These are phyloP conservation scores for Drosophila nigricruria DNA, from an alignment of 2,888 invertebrate genomes.

Conservation along the genomic window DNA sequence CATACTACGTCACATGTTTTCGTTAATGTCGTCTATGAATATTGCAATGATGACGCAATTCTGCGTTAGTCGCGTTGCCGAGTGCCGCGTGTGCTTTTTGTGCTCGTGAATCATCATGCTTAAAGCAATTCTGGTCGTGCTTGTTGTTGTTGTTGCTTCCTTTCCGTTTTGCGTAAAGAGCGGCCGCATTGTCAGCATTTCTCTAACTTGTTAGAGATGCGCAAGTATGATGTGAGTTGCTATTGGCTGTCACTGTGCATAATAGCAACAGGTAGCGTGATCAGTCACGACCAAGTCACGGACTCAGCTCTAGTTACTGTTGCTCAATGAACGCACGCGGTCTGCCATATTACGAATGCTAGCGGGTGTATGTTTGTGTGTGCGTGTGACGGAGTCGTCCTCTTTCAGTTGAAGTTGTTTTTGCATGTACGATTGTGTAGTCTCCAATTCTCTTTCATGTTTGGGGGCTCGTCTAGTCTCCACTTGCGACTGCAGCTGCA, in stretches of 20 bases:
- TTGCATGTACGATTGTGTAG: slow-evolving; percentile 42
- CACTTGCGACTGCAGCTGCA: slow-evolving; percentile 53
- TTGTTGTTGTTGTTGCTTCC: slow-evolving; percentile 30
- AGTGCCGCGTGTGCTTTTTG: slow-evolving; percentile 74
- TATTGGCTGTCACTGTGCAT: background rate
- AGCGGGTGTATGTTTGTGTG: slow-evolving; percentile 6
- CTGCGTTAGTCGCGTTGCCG: slow-evolving; percentile 17
- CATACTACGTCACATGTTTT: slow-evolving; percentile 53
- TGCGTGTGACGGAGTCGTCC: slow-evolving; percentile 21
- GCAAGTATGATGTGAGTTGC: slow-evolving; percentile 5
- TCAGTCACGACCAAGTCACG: slow-evolving; percentile 27
- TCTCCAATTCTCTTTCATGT: slow-evolving; percentile 35
- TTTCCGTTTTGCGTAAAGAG: slow-evolving; percentile 22
- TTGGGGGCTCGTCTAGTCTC: slow-evolving; percentile 70
- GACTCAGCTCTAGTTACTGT: slow-evolving; percentile 30
- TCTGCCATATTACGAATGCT: slow-evolving; percentile 13
- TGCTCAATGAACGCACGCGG: slow-evolving; percentile 63
- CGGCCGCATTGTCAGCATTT: slow-evolving; percentile 37
- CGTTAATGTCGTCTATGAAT: slow-evolving; percentile 23
- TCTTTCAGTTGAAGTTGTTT: slow-evolving; percentile 45
- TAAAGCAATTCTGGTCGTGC: background rate
- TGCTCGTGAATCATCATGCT: slow-evolving; percentile 64
- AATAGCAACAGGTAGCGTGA: slow-evolving; percentile 47
- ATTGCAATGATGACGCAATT: slow-evolving; percentile 72
- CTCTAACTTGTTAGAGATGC: slow-evolving; percentile 19